These are phyloP conservation scores for Meteorus sp. DNA, from an alignment of 1,140 invertebrate species.

Conservation along the genomic window DNA sequence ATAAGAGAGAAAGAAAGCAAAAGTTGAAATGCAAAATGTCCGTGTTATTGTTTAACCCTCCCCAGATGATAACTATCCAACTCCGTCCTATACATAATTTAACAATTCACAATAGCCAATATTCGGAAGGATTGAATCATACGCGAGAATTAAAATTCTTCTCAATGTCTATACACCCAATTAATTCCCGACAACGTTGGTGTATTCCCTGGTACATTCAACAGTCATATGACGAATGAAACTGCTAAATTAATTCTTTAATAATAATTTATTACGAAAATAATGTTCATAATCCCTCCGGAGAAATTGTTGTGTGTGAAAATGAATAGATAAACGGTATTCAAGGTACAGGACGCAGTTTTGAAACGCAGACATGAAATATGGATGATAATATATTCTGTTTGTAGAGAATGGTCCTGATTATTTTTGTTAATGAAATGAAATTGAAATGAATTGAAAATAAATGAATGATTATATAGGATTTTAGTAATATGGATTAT, in stretches of 20 bases:
- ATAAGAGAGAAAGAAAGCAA: background rate
- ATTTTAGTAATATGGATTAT: constrained; percentile 24
- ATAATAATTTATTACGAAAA: background rate
- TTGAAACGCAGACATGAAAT: constrained; percentile 37
- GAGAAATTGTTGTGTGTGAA: background rate
- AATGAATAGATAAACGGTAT: constrained; percentile 17
- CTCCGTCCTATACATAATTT: constrained; percentile 16
- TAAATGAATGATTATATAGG: constrained; percentile 4
- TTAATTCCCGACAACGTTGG: too few relatives aligned
- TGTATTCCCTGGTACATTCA: too few relatives aligned
- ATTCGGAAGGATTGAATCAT: background rate
- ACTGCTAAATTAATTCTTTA: background rate
- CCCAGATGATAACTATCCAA: background rate
- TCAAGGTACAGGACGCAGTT: constrained; percentile 31
- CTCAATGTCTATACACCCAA: too few relatives aligned
- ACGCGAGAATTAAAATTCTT: too few relatives aligned
- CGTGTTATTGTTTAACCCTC: background rate
- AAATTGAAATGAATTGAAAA: constrained; percentile 7
- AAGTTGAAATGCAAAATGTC: too few relatives aligned
- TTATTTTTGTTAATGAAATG: constrained; percentile 52
- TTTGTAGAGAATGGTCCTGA: constrained; percentile 36
- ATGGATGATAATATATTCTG: constrained; percentile 46
- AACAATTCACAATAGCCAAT: constrained; percentile 17
- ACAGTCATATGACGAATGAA: too few relatives aligned
- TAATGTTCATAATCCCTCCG: constrained; percentile 9